Evolutionary conservation across 2,113 vertebrate genomes (phyloP), one percentile per base, ranked within the genome.

Genomic region (Oceanodroma tethys): DNA sequence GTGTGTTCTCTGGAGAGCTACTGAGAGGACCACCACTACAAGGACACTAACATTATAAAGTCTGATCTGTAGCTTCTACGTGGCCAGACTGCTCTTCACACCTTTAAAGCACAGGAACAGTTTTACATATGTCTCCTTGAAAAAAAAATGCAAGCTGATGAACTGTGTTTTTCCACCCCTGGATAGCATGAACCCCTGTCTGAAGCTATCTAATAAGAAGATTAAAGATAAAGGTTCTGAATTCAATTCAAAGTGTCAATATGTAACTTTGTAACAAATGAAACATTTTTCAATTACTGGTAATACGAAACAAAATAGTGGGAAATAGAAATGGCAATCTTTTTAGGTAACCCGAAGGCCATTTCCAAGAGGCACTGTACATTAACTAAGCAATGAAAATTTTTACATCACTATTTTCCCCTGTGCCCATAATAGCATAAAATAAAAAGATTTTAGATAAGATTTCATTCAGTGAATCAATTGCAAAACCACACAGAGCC

Each of bases 381-480:
- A 98, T 97, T 98, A 98, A 97, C 97, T 73, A 80, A 96, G 94
- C 92, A 21, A 94, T 76, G 96, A 94, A 93, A 89, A 91, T 94
- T 96, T 98, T 97, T 94, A 72, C 97, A 96, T 79, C 87, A 40
- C 92, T 93, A 23, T 93, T 97, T 96, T 97, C 98, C 97, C 98
- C 91, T 73, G 97, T 92, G 96, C 97, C 97, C 92, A 94, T 98
- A 99, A 98, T 97, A 97, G 98, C 98, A 98, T 98, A 97, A 99
- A 98, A 98, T 98, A 98, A 98, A 99, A 99, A 98, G 98, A 98
- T 98, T 99, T 98, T 97, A 98, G 98, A 98, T 98, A 98, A 98
- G 98, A 98, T 98, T 98, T 98, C 98, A 96, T 98, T 98, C 97
- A 79, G 96, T 83, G 97, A 98, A 98, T 98, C 98, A 98, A 98